phyloP scores from a whole-genome alignment of 1,140 invertebrate genomes.

The Lepidurus apus region DNA sequence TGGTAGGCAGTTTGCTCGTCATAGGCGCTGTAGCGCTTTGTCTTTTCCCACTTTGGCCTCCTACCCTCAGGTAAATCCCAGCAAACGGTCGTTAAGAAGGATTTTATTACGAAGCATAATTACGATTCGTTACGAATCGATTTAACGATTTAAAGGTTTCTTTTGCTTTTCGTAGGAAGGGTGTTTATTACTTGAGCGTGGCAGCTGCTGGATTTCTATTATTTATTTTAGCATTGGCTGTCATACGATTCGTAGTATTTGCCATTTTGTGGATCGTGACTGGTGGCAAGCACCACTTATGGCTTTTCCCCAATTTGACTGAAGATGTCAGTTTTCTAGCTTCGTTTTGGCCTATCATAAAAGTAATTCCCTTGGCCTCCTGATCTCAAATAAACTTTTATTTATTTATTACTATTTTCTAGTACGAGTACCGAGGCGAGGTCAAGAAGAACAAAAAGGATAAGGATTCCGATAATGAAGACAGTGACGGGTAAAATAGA shows the following conservation, averaged over 20 bases:
- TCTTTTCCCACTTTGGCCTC: slow-evolving; percentile 96
- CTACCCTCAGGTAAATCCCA: slow-evolving; percentile 64
- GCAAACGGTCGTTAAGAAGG: neutral
- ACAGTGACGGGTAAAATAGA: slow-evolving; percentile 37
- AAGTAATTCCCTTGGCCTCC: slow-evolving; percentile 51
- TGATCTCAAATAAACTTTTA: neutral
- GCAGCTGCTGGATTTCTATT: slow-evolving; percentile 89
- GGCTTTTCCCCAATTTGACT: slow-evolving; percentile 95
- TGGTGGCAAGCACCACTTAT: slow-evolving; percentile 86
- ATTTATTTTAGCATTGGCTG: slow-evolving; percentile 81
- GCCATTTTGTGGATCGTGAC: slow-evolving; percentile 84
- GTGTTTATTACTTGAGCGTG: slow-evolving; percentile 94
- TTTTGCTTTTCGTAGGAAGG: slow-evolving; percentile 56
- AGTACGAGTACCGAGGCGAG: slow-evolving; percentile 70
- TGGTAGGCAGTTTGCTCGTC: slow-evolving; percentile 85
- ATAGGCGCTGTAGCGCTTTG: slow-evolving; percentile 91
- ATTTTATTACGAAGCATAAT: neutral
- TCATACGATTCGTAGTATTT: slow-evolving; percentile 85
- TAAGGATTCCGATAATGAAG: slow-evolving; percentile 46
- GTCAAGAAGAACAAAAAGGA: slow-evolving; percentile 65
- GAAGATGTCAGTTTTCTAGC: slow-evolving; percentile 98
- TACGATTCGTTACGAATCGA: neutral
- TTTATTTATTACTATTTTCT: slow-evolving; percentile 39
- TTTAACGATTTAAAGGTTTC: neutral
- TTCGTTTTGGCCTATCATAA: slow-evolving; percentile 96